Evolutionary conservation across 2,797 vertebrate genomes (phyloP).

Genomic region (Dendrocincla fuliginosa): DNA sequence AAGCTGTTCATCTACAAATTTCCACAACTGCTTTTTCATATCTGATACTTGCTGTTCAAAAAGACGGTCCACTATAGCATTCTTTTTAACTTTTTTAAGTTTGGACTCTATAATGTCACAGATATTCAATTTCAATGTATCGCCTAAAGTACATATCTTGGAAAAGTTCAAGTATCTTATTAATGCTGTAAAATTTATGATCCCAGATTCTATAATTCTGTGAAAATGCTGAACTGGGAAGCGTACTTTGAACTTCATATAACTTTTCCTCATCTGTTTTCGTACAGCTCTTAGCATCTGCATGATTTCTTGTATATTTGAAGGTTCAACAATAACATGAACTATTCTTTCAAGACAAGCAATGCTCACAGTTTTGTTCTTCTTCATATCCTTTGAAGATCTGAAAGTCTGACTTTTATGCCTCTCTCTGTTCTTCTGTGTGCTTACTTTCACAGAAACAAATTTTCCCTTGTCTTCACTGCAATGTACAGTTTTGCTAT

Average conservation of each 20-base stretch:
- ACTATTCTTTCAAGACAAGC: conserved; percentile 79
- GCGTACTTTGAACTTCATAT: conserved; percentile 95
- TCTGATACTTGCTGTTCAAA: conserved; percentile 90
- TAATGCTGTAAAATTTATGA: conserved; percentile 87
- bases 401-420: conserved; percentile 44
- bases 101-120: conserved; percentile 84
- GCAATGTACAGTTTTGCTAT: conserved; percentile 32
- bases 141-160: conserved; percentile 80
- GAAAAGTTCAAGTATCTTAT: conserved; percentile 85
- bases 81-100: conserved; percentile 87
- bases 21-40: conserved; percentile 94
- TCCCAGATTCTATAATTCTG: conserved; percentile 90
- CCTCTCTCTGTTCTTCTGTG: conserved; percentile 56
- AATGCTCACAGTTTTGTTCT: conserved; percentile 69
- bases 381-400: conserved; percentile 56
- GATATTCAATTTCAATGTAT: conserved; percentile 81
- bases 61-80: conserved; percentile 91
- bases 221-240: conserved; percentile 90
- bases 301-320: conserved; percentile 86
- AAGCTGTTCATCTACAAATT: conserved; percentile 92
- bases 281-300: conserved; percentile 87
- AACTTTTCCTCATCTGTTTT: conserved; percentile 88
- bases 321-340: conserved; percentile 77
- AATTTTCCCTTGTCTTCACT: conserved; percentile 52
- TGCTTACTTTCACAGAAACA: conserved; percentile 46